A percentile compares a stretch with the other conserved stretches of the same genome.
These are phyloP conservation scores for Alauda arvensis DNA, from an alignment of 2,797 vertebrate species.

Conservation along the genomic window DNA sequence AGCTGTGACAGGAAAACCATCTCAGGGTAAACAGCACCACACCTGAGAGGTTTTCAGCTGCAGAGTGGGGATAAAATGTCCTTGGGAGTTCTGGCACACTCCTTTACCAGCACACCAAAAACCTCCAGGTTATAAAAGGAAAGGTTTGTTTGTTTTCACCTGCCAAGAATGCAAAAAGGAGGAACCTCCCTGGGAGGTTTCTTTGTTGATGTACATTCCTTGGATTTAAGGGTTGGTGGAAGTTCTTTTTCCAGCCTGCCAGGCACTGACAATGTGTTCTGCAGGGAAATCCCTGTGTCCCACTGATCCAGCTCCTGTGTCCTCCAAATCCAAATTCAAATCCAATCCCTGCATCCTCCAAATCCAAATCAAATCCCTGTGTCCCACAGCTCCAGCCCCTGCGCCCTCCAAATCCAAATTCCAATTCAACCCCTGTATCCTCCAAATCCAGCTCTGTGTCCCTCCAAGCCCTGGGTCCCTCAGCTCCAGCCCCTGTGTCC, in stretches of 20 bases:
- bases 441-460: not conserved
- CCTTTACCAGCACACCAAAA: not conserved
- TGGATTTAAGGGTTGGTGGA: not conserved
- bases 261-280: not conserved
- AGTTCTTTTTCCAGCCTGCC: not conserved
- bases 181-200: not conserved
- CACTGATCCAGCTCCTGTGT: not conserved
- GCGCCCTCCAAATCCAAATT: not conserved
- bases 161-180: not conserved
- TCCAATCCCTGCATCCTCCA: not conserved
- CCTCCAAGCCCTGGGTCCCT: not conserved
- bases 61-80: not conserved
- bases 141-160: conserved; percentile 1
- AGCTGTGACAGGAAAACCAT: not conserved
- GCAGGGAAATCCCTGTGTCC: not conserved
- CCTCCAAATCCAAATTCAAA: not conserved
- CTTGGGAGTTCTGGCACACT: not conserved
- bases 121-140: not conserved
- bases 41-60: not conserved
- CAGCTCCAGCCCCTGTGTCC: not conserved
- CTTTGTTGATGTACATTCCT: not conserved
- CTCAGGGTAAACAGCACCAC: not conserved
- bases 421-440: not conserved
- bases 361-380: not conserved
- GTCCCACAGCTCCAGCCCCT: not conserved